A percentile compares a stretch with the other conserved stretches of the same genome.
phyloP scores from a whole-genome alignment of 2,888 invertebrate species.

The Chydorus sphaericus region DNA sequence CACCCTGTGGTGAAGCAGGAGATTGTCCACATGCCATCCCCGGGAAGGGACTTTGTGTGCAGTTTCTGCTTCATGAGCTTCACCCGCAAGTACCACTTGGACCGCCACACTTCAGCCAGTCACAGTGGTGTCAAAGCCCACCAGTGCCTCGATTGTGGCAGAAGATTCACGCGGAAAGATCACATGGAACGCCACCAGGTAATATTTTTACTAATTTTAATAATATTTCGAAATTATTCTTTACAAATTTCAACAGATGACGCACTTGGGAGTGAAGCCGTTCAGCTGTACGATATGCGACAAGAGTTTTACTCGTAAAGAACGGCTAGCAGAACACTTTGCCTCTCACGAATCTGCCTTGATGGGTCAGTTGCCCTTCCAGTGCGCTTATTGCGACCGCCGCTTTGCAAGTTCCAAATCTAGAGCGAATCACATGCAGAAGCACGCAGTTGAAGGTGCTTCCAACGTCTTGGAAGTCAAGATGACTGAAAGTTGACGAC shows the following conservation, averaged over 20 bases:
- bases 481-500: too few species aligned
- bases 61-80: neutral
- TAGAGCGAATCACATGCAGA: neutral
- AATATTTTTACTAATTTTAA: too few species aligned
- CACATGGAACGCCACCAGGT: neutral
- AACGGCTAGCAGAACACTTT: neutral
- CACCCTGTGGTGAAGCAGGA: neutral
- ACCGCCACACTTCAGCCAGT: neutral
- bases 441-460: neutral
- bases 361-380: neutral
- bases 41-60: neutral
- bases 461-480: too few species aligned
- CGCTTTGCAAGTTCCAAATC: neutral
- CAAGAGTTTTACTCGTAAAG: neutral
- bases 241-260: too few species aligned
- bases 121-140: neutral
- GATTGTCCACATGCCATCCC: too few species aligned
- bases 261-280: neutral
- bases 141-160: neutral
- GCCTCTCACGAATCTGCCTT: neutral
- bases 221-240: too few species aligned
- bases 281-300: neutral
- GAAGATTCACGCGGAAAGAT: neutral
- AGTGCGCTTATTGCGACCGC: neutral
- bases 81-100: neutral